Percentiles rank a stretch among this genome's conserved stretches.
Conservation (phyloP, 2,888 invertebrate species). For the Cinara cedri region DNA sequence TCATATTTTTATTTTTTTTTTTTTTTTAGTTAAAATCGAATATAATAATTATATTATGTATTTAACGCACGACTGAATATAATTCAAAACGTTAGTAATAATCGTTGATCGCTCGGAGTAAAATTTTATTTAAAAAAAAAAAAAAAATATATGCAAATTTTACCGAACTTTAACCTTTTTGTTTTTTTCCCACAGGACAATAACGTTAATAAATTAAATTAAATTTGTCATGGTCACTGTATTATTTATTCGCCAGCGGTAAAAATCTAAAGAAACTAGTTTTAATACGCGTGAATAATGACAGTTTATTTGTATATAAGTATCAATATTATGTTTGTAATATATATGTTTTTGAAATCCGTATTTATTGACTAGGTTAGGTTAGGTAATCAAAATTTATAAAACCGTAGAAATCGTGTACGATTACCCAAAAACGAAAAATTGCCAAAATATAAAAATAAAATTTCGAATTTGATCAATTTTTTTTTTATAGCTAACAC, state of each 20-base stretch:
- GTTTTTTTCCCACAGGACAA: not conserved
- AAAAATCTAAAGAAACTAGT: not conserved
- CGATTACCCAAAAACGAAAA: no score
- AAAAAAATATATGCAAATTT: conserved; percentile 27
- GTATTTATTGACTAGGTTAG: not conserved
- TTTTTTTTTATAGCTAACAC: no score
- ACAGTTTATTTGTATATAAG: conserved; percentile 8
- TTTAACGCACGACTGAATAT: not conserved
- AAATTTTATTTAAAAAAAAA: not conserved
- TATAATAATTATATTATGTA: not conserved
- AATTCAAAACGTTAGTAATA: not conserved
- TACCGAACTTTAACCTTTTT: conserved; percentile 14
- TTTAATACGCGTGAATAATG: not conserved
- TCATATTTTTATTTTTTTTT: no score
- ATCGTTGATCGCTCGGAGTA: not conserved
- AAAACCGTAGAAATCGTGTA: no score
- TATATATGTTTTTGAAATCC: not conserved
- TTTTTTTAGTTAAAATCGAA: not conserved
- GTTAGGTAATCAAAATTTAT: no score
- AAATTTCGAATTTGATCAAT: no score
- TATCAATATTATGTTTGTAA: no score
- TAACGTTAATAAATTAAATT: conserved; percentile 2
- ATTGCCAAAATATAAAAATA: no score
- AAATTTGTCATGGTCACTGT: conserved; percentile 18
- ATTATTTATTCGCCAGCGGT: not conserved